These are phyloP conservation scores for Heliothis peltigera DNA, from an alignment of 2,888 invertebrate genomes.

Conservation along the genomic window DNA sequence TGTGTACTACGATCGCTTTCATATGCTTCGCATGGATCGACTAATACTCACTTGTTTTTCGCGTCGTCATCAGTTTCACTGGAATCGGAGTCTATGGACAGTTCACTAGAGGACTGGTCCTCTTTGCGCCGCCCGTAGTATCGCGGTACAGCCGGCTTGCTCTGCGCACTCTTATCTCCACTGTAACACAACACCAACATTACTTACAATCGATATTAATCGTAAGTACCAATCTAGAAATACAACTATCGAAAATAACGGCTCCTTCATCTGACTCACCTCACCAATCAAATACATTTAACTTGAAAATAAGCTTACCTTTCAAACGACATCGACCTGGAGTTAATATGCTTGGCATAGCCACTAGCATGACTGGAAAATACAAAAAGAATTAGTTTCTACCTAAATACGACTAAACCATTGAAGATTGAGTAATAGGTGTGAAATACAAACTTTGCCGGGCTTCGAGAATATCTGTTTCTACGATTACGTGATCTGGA, in stretches of 20 bases:
- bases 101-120: slow-evolving; percentile 85
- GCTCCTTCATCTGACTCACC: slow-evolving; percentile 43
- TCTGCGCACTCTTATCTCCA: slow-evolving; percentile 59
- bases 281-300: slow-evolving; percentile 53
- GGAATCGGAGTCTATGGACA: slow-evolving; percentile 83
- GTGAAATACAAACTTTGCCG: slow-evolving; percentile 80
- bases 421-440: slow-evolving; percentile 19
- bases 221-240: slow-evolving; percentile 8
- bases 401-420: slow-evolving; percentile 15
- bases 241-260: slow-evolving; percentile 17
- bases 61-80: slow-evolving; percentile 72
- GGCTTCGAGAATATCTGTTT: slow-evolving; percentile 78
- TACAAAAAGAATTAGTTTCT: slow-evolving; percentile 60
- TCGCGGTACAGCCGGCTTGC: slow-evolving; percentile 74
- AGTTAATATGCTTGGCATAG: slow-evolving; percentile 82
- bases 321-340: slow-evolving; percentile 83
- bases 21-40: too few relatives aligned
- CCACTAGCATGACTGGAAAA: slow-evolving; percentile 78
- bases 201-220: slow-evolving; percentile 27
- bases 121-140: slow-evolving; percentile 87
- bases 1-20: too few relatives aligned
- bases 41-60: slow-evolving; percentile 76
- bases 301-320: slow-evolving; percentile 79
- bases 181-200: slow-evolving; percentile 42
- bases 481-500: slow-evolving; percentile 75